phyloP scores from a whole-genome alignment of 2,888 invertebrate genomes.

The Protonemura montana region DNA sequence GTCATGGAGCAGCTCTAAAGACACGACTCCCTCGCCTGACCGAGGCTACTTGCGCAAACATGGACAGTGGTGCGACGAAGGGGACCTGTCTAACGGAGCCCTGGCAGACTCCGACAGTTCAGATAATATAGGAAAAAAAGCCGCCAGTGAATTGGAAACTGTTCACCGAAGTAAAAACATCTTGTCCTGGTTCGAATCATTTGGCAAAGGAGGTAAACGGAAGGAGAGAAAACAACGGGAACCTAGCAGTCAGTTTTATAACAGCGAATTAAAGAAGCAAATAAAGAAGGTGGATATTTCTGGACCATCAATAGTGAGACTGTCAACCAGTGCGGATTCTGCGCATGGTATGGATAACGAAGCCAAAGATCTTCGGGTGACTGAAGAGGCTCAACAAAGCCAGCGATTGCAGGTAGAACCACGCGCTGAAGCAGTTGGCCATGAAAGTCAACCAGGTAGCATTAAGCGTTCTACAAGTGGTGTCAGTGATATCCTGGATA shows the following conservation, averaged over 20 bases:
- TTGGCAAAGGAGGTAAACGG: slow-evolving; percentile 54
- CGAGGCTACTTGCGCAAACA: not conserved
- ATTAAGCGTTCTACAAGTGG: slow-evolving; percentile 43
- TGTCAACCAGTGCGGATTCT: not conserved
- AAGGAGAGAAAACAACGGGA: slow-evolving; percentile 49
- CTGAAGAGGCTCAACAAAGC: not conserved
- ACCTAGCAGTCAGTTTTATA: slow-evolving; percentile 52
- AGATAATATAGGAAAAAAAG: slow-evolving; percentile 44
- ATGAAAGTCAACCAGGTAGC: slow-evolving; percentile 18
- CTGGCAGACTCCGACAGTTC: slow-evolving; percentile 49
- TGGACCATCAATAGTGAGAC: not conserved
- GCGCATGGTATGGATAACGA: not conserved
- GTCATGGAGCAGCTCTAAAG: slow-evolving; percentile 47
- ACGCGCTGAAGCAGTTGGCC: not conserved
- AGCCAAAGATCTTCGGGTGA: not conserved
- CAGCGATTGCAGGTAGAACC: slow-evolving; percentile 41
- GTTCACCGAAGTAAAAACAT: slow-evolving; percentile 49
- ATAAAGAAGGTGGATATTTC: not conserved
- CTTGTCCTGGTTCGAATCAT: slow-evolving; percentile 53
- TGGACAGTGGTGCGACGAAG: slow-evolving; percentile 49
- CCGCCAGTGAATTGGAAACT: slow-evolving; percentile 47
- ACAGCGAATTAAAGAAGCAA: not conserved
- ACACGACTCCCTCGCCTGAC: slow-evolving; percentile 34
- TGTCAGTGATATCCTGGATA: slow-evolving; percentile 45
- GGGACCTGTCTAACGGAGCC: slow-evolving; percentile 48